phyloP scores from a whole-genome alignment of 53 echinoderm and acorn worm species.

The Patiria pectinifera region DNA sequence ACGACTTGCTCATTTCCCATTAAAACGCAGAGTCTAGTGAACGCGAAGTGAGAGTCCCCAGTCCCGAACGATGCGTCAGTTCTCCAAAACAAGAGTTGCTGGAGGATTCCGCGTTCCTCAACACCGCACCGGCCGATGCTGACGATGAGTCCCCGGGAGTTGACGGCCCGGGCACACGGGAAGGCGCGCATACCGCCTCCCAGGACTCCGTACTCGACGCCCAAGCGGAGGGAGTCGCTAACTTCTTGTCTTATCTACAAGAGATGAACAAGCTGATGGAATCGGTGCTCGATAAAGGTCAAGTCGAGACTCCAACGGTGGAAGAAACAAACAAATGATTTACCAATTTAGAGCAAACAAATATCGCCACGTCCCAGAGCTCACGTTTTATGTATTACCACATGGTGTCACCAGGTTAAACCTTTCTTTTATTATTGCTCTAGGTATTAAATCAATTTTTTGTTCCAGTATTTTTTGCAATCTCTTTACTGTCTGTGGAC shows the following conservation, averaged over 20 bases:
- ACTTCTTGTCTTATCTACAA: conserved; percentile 44
- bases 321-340: neutral
- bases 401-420: too few species aligned
- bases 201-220: neutral
- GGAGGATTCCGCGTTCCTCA: neutral
- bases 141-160: neutral
- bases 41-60: neutral
- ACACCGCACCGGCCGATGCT: neutral
- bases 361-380: too few species aligned
- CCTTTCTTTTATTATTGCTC: too few species aligned
- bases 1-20: too few species aligned
- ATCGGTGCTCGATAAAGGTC: conserved; percentile 10
- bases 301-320: neutral
- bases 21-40: too few species aligned
- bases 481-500: too few species aligned
- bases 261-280: conserved; percentile 55
- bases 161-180: neutral
- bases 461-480: too few species aligned
- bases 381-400: too few species aligned
- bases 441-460: too few species aligned
- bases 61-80: neutral
- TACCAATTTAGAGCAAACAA: too few species aligned
- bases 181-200: neutral
- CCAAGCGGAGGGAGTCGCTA: conserved; percentile 22
- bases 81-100: neutral